These are phyloP conservation scores for Spilarctia lutea DNA, from an alignment of 2,888 invertebrate species.

Conservation along the genomic window DNA sequence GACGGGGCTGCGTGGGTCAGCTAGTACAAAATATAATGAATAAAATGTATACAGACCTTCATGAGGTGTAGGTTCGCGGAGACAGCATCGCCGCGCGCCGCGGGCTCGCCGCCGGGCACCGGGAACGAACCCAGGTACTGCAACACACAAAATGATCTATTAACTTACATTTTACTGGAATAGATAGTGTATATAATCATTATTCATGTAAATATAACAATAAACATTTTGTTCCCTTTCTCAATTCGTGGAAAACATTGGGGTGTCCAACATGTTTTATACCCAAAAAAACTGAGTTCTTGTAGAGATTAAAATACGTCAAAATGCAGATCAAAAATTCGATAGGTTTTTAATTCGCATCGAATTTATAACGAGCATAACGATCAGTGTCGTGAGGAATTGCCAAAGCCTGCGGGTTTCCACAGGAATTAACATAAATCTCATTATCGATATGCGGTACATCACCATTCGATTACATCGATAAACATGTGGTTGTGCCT, in stretches of 20 bases:
- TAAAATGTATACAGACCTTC: constrained; percentile 78
- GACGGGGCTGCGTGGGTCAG: too few species aligned
- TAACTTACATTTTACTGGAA: neutral
- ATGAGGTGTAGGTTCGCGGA: constrained; percentile 87
- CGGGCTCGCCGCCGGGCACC: constrained; percentile 89
- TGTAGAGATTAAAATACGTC: neutral
- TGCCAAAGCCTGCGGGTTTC: constrained; percentile 10
- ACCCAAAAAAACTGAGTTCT: neutral
- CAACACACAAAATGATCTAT: constrained; percentile 64
- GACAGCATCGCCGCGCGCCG: constrained; percentile 88
- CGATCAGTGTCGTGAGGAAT: constrained; percentile 22
- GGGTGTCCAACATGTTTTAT: neutral
- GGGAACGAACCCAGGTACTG: constrained; percentile 93
- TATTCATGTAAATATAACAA: too few species aligned
- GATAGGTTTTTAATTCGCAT: constrained; percentile 39
- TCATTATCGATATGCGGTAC: constrained; percentile 30
- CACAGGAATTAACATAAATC: constrained; percentile 37
- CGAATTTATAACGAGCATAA: constrained; percentile 40
- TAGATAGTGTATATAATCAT: too few species aligned
- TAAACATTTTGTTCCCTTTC: too few species aligned
- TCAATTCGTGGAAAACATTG: neutral
- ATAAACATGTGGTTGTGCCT: constrained; percentile 2
- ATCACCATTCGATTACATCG: constrained; percentile 21
- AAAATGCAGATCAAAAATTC: constrained; percentile 26
- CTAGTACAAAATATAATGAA: neutral